phyloP scores from a whole-genome alignment of 2,113 vertebrate species.

The Syngnathus floridae region DNA sequence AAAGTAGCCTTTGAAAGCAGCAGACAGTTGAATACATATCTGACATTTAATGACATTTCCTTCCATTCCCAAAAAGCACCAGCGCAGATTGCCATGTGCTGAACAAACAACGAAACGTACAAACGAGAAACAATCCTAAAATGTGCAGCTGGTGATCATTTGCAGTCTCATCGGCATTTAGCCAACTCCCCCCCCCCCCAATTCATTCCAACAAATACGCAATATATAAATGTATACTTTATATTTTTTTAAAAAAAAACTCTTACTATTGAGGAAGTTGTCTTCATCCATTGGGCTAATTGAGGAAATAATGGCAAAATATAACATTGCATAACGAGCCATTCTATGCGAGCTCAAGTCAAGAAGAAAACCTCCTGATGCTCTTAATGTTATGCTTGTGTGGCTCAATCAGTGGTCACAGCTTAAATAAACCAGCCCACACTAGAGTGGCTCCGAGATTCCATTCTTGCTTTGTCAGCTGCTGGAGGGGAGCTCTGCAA shows the following conservation, averaged over 20 bases:
- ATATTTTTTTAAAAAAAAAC: constrained; percentile 3
- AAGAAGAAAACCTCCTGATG: not conserved
- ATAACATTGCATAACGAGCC: not conserved
- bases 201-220: not conserved
- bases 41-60: too few species aligned
- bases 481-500: not conserved
- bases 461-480: not conserved
- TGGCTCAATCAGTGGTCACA: not conserved
- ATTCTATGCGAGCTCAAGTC: constrained; percentile 17
- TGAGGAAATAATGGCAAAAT: not conserved
- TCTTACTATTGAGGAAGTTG: constrained; percentile 40
- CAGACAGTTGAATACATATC: not conserved
- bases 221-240: too few species aligned
- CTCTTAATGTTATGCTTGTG: not conserved
- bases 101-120: not conserved
- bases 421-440: constrained; percentile 25
- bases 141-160: not conserved
- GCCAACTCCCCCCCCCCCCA: not conserved
- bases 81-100: too few species aligned
- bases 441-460: constrained; percentile 11
- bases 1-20: not conserved
- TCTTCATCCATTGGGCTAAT: constrained; percentile 16
- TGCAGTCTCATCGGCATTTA: not conserved
- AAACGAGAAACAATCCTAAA: not conserved
- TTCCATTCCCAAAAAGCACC: too few species aligned